Conservation (phyloP, 2,113 vertebrate species). For the Thamnaconus septentrionalis region DNA sequence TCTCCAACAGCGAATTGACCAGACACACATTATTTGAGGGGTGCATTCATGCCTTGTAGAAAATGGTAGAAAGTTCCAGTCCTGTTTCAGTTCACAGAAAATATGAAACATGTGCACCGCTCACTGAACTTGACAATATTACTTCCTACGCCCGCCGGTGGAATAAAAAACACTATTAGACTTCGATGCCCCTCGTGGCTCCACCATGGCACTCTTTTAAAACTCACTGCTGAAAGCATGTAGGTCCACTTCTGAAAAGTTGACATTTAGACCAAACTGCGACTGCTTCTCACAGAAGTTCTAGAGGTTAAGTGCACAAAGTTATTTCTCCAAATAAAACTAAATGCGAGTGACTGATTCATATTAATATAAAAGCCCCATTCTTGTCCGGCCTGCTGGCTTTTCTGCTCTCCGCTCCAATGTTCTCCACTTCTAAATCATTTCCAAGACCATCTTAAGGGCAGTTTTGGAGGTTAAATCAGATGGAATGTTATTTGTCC, state of each 20-base stretch:
- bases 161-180: background rate
- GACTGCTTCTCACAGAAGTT: background rate
- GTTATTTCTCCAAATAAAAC: slow-evolving; percentile 1
- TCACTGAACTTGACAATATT: background rate
- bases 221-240: background rate
- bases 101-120: slow-evolving; percentile 48
- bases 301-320: slow-evolving; percentile 9
- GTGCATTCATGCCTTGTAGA: slow-evolving; percentile 4
- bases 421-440: slow-evolving; percentile 37
- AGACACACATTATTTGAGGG: background rate
- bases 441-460: slow-evolving; percentile 32
- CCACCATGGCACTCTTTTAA: background rate
- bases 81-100: slow-evolving; percentile 34
- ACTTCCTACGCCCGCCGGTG: background rate
- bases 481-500: slow-evolving; percentile 62
- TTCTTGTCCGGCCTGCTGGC: slow-evolving; percentile 10
- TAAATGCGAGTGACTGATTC: slow-evolving; percentile 6
- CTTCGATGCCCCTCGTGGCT: background rate
- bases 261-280: background rate
- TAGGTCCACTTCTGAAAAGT: background rate
- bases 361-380: slow-evolving; percentile 36
- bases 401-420: slow-evolving; percentile 6
- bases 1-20: background rate
- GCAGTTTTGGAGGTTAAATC: slow-evolving; percentile 50
- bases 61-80: slow-evolving; percentile 38